phyloP scores from a whole-genome alignment of 2,888 invertebrate species.

The Macrophya alboannulata region DNA sequence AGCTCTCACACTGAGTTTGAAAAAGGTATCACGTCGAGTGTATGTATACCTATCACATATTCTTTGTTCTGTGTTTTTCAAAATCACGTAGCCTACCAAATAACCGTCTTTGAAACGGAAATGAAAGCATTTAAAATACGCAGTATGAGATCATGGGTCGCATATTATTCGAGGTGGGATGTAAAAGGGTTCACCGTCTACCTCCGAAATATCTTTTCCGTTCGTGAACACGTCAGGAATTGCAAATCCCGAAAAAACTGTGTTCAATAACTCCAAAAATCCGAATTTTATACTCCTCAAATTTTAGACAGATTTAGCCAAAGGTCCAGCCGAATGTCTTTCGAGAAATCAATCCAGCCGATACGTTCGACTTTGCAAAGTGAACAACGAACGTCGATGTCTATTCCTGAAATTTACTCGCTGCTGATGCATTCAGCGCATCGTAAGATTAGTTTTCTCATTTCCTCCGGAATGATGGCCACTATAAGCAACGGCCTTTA shows the following conservation, averaged over 20 bases:
- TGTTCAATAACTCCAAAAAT: not conserved
- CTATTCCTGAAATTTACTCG: too few relatives aligned
- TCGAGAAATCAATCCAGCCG: not conserved
- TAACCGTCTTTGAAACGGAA: constrained; percentile 21
- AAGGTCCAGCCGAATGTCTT: not conserved
- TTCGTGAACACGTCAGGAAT: not conserved
- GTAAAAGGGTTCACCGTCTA: not conserved
- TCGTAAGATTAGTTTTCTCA: not conserved
- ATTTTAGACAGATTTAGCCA: not conserved
- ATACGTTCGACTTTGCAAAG: not conserved
- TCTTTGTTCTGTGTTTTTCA: constrained; percentile 3
- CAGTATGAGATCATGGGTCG: constrained; percentile 17
- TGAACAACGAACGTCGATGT: not conserved
- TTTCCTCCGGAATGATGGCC: not conserved
- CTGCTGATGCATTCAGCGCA: too few relatives aligned
- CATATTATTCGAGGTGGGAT: not conserved
- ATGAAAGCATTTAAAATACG: constrained; percentile 44
- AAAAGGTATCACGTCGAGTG: constrained; percentile 32
- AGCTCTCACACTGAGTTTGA: constrained; percentile 38
- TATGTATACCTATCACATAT: not conserved
- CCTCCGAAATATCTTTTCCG: not conserved
- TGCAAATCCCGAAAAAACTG: not conserved
- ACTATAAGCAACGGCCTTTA: not conserved
- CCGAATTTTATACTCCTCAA: not conserved
- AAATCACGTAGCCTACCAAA: constrained; percentile 23